phyloP scores from a whole-genome alignment of 2,888 invertebrate genomes.

The Pammene fasciana region DNA sequence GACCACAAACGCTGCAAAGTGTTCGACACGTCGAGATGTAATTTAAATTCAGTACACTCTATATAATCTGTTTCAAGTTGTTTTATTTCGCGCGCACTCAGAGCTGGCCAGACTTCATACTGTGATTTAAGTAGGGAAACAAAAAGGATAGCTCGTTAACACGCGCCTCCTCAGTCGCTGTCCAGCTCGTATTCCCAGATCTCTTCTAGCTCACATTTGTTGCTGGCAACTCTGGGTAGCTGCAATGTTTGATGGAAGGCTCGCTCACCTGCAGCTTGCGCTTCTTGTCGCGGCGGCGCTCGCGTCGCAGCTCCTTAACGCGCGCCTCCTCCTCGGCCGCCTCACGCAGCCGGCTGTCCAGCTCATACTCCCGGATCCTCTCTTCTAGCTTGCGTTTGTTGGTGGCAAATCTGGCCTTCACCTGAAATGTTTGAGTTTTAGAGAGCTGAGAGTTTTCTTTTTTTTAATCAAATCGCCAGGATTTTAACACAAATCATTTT shows the following conservation, averaged over 20 bases:
- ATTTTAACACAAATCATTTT: too few relatives aligned
- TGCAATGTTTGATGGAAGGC: slow-evolving; percentile 48
- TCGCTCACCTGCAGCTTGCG: slow-evolving; percentile 84
- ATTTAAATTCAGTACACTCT: too few relatives aligned
- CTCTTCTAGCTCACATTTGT: slow-evolving; percentile 97
- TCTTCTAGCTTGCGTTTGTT: slow-evolving; percentile 98
- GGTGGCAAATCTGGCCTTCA: slow-evolving; percentile 94
- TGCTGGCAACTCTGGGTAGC: slow-evolving; percentile 94
- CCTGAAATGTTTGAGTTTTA: slow-evolving; percentile 63
- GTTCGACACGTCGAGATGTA: too few relatives aligned
- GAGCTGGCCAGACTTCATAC: too few relatives aligned
- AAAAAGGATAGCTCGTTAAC: too few relatives aligned
- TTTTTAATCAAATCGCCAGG: too few relatives aligned
- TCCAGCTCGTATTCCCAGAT: slow-evolving; percentile 98
- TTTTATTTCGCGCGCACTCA: too few relatives aligned
- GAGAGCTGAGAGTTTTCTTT: neutral
- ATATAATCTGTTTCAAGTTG: too few relatives aligned
- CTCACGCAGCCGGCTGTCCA: slow-evolving; percentile 94
- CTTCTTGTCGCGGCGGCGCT: slow-evolving; percentile 94
- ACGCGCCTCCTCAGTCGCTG: slow-evolving; percentile 89
- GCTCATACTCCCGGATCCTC: slow-evolving; percentile 97
- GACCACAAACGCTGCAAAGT: too few relatives aligned
- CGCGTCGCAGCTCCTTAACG: slow-evolving; percentile 93
- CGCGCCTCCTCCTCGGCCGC: slow-evolving; percentile 98
- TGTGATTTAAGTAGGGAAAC: too few relatives aligned